Percentiles rank a stretch among this genome's conserved stretches.
phyloP scores from a whole-genome alignment of 2,888 invertebrate species.

The Drosophila atripex region DNA sequence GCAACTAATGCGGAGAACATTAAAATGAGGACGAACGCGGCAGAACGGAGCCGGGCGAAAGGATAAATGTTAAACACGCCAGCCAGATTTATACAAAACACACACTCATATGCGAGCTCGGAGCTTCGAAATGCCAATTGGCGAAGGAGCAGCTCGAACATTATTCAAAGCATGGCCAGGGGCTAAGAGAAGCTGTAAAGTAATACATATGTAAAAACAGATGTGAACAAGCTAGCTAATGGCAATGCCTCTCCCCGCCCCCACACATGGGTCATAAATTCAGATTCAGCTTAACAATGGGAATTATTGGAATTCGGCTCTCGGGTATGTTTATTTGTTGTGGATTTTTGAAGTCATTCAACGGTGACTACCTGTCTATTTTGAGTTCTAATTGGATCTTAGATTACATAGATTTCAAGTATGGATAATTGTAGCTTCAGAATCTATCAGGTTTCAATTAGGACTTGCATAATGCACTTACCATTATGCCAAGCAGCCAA shows the following conservation, averaged over 20 bases:
- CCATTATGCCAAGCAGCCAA: not conserved
- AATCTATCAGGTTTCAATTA: slow-evolving; percentile 44
- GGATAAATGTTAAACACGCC: slow-evolving; percentile 64
- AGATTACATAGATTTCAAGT: slow-evolving; percentile 1
- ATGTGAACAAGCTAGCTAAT: slow-evolving; percentile 71
- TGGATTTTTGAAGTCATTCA: not conserved
- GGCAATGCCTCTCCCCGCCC: slow-evolving; percentile 19
- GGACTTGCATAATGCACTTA: slow-evolving; percentile 22
- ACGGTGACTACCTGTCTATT: not conserved
- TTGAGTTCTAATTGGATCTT: slow-evolving; percentile 1
- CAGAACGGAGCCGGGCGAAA: too few relatives aligned
- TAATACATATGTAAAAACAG: slow-evolving; percentile 71
- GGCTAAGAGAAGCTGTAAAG: slow-evolving; percentile 56
- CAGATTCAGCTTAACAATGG: slow-evolving; percentile 6
- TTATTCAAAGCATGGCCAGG: slow-evolving; percentile 67
- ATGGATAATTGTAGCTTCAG: not conserved
- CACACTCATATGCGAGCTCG: slow-evolving; percentile 20
- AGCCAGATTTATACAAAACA: slow-evolving; percentile 44
- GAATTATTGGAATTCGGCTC: slow-evolving; percentile 4
- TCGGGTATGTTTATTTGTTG: slow-evolving; percentile 1
- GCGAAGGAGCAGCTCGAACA: slow-evolving; percentile 39
- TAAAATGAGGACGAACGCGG: slow-evolving; percentile 43
- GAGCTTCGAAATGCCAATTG: slow-evolving; percentile 24
- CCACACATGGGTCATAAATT: not conserved
- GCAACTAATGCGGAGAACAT: slow-evolving; percentile 53